Base-by-base conservation (phyloP, 1,140 invertebrate genomes). In the Aphaenogaster rudis region DNA sequence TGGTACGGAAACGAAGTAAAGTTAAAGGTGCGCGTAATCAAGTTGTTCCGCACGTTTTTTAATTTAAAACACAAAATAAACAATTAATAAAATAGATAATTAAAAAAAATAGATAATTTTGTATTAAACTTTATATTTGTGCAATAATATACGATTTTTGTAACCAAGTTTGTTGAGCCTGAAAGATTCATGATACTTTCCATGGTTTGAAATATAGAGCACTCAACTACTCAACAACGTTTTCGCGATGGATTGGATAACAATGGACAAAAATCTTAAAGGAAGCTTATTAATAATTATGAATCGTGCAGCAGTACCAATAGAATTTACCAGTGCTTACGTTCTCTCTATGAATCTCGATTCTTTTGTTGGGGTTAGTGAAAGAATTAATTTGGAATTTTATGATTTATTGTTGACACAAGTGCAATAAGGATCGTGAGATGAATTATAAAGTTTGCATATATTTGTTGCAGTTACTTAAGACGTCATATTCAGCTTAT, bases 1-100 rank as follows among this genome's bases (percentile, higher is more conserved):
- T 96, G 96, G 96, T 96, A 95, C 82, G 96, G 96, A 15, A 96
- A 96, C 88, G 95, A 96, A 91, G 94, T 96, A 0, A 96, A 71
- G 6, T 15, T 84, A 21, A 89, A 87, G 86, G 88, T 89, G 5
- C 11, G 57, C 13, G 13, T 36, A 42, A 42, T 42, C 9, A 48
- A 72, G 5, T 59, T 45, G 1, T 28, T 7, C 6, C 5, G 17
- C 17, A 36, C 28, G 28, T 15, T 7, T 8, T 76, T 42, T 76
- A 0, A 7, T 61, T 50, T 50, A 28, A 69, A 69, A 69, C 0
- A 28, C 0, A 28, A 50, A 42, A 6, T 57, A 21, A 6, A 57
- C n/a, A 59, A 21, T 69, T 45, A 28, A 28, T 28, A 28, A 28
- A 28, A 28, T 28, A 28, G 28, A 28, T 28, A 28, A 28, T 28